Percentiles rank a stretch among this genome's conserved stretches.
These are phyloP conservation scores for Pemphredon lugubris DNA, from an alignment of 2,888 invertebrate species.

Conservation along the genomic window DNA sequence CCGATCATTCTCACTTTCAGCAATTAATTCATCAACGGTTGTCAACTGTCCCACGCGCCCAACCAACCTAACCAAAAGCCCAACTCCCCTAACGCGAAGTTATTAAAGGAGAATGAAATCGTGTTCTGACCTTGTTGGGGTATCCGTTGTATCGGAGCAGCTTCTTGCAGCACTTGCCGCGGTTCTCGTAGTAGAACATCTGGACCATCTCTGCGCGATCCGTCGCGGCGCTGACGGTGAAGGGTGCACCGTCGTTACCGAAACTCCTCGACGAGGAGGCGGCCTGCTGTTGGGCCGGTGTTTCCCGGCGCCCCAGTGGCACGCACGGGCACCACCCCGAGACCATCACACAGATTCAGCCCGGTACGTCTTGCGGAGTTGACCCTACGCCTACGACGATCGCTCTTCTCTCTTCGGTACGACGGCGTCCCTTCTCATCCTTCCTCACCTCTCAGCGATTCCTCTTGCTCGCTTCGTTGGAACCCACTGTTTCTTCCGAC, in stretches of 20 bases:
- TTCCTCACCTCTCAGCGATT: constrained; percentile 1
- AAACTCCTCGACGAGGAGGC: constrained; percentile 57
- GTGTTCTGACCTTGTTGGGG: constrained; percentile 87
- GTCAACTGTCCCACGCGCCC: too few species aligned
- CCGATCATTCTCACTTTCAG: too few species aligned
- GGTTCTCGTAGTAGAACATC: constrained; percentile 89
- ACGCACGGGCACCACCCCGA: constrained; percentile 81
- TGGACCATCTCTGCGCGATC: constrained; percentile 83
- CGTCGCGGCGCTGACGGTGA: constrained; percentile 77
- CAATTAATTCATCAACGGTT: too few species aligned
- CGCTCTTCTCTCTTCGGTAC: constrained; percentile 24
- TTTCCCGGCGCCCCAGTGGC: constrained; percentile 82
- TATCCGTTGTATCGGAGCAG: constrained; percentile 91
- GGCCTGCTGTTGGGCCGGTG: constrained; percentile 77
- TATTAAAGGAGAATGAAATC: neutral
- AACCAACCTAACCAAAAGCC: too few species aligned
- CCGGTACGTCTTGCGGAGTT: constrained; percentile 62
- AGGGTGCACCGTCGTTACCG: constrained; percentile 73
- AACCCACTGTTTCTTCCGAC: constrained; percentile 11
- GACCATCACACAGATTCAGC: constrained; percentile 77
- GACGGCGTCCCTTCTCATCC: constrained; percentile 39
- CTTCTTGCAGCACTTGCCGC: constrained; percentile 92
- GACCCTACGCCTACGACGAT: constrained; percentile 35
- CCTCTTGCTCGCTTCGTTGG: neutral
- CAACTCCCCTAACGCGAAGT: too few species aligned